A percentile compares a stretch with the other conserved stretches of the same genome.
phyloP scores from a whole-genome alignment of 2,888 invertebrate genomes.

The Halictus ligatus region DNA sequence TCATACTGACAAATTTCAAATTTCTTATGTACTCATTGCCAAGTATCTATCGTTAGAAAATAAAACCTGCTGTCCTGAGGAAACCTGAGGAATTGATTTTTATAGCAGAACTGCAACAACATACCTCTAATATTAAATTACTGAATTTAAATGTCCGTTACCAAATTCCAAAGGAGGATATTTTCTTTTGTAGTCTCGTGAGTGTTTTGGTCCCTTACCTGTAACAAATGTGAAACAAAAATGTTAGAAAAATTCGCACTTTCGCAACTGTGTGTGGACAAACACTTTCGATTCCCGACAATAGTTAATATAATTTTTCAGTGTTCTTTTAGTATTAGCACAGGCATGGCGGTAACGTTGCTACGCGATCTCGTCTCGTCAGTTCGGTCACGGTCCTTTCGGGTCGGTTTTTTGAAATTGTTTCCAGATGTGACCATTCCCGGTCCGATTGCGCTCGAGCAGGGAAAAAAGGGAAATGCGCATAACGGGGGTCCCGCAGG shows the following conservation, averaged over 20 bases:
- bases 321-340: too few species aligned
- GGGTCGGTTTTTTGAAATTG: not conserved
- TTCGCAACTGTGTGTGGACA: too few species aligned
- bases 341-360: not conserved
- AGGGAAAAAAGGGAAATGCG: slow-evolving; percentile 16
- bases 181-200: not conserved
- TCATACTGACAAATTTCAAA: not conserved
- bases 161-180: too few species aligned
- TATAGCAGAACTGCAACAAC: too few species aligned
- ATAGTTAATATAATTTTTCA: not conserved
- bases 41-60: too few species aligned
- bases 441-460: slow-evolving; percentile 9
- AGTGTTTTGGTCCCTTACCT: not conserved
- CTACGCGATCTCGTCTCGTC: not conserved
- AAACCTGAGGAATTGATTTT: too few species aligned
- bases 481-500: slow-evolving; percentile 23
- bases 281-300: not conserved
- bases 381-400: not conserved
- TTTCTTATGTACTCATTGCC: too few species aligned
- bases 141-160: too few species aligned
- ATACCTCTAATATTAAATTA: too few species aligned
- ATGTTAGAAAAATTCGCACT: not conserved
- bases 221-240: not conserved
- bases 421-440: slow-evolving; percentile 51
- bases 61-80: too few species aligned